Base-by-base conservation (phyloP, 1,140 invertebrate species). In the Anthonomus grandis region DNA sequence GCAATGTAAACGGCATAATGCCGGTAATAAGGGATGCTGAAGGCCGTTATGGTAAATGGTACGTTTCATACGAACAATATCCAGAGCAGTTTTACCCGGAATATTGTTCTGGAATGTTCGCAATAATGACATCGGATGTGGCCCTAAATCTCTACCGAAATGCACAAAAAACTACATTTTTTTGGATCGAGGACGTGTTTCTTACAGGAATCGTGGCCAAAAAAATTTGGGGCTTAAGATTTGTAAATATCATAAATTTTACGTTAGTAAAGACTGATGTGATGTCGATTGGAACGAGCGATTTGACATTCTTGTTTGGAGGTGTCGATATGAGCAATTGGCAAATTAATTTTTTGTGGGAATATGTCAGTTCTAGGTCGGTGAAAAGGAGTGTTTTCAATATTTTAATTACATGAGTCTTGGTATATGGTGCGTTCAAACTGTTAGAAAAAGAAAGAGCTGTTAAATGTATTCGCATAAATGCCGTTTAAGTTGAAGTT, bases 151-250 rank as follows among this genome's bases (percentile, higher is more conserved):
- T 90, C 12, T 86, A 86, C 57, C 73, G 73, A 49, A 77, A 81
- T 51, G 83, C 84, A 2, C 84, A 87, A 67, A 75, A 70, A 37
- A 62, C 59, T 12, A 67, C 79, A 10, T 74, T 75, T 4, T 91
- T 93, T 75, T 93, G 90, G 90, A 89, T 92, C 41, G 90, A 93
- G 70, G 90, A 92, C 74, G 87, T 91, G 9, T 83, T 86, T 62
- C 76, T 92, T 17, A 91, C 89, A 1, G 90, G 90, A 22, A 83
- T 83, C 6, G 68, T 90, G 49, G 81, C 84, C 2, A 70, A 79
- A 60, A 78, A 79, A 68, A 74, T 81, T 4, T 81, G 82, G 69
- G 68, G 83, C 17, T 75, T 78, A 9, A 76, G 77, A 10, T 77
- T 81, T 50, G 79, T 79, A n/a, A 52, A 65, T 21, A 47, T 70